Evolutionary conservation across 2,113 vertebrate genomes (phyloP), one percentile per base, ranked within the genome.

Genomic region (Callospermophilus lateralis): DNA sequence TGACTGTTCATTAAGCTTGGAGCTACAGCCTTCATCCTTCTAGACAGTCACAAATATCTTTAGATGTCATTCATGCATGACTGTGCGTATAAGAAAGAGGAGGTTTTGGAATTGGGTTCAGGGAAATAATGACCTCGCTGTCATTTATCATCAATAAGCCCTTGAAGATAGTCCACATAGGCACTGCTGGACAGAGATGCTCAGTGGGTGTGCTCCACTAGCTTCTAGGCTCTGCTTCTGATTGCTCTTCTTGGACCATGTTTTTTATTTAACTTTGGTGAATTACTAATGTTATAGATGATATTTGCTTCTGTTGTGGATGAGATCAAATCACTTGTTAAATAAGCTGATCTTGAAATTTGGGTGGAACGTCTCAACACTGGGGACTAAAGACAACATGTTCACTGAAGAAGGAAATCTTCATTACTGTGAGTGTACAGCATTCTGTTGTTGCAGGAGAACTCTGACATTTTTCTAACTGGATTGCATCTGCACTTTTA

Each of bases 381-480:
- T 34, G 30, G 48, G 24, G 65, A 94, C 77, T 45, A 37, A 61
- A 96, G 88, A 96, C 95, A 98, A 45, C 90, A 89, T 97, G 94
- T 90, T 98, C 84, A 78, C 68, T 70, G 92, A 97, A 79, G 95
- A 94, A 95, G 92, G 90, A 98, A 98, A 92, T 96, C 87, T 98
- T 79, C 93, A 88, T 96, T 95, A 91, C 79, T 95, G 51, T 84
- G 77, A 84, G 73, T 77, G 53, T 85, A 87, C 95, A 98, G 76
- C 85, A 42, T 39, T 34, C 37, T 97, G 84, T 78, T 97, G 77
- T 96, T 93, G 96, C 45, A 67, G 72, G 77, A 81, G 86, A 96
- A 90, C 86, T 97, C 91, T 96, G 96, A 98, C 96, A 96, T 98
- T 98, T n/a, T 97, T 96, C 97, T 98, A 98, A 78, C 88, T 95